A percentile compares a stretch with the other conserved stretches of the same genome.
phyloP scores from a whole-genome alignment of 1,140 invertebrate genomes.

The Phenacoccus solenopsis region DNA sequence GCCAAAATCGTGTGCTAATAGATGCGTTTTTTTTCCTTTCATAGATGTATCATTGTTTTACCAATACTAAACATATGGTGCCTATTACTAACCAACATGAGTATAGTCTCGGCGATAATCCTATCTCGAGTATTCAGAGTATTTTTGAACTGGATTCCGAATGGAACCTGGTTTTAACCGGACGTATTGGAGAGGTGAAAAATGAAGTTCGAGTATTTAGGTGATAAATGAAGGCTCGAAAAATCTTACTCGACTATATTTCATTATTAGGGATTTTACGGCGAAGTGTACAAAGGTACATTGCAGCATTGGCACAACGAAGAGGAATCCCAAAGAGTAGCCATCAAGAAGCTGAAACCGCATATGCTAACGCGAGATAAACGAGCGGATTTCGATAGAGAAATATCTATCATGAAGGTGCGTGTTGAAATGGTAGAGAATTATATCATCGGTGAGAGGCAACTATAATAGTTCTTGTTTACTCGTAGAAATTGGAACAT shows the following conservation, averaged over 20 bases:
- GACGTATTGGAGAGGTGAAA: constrained; percentile 28
- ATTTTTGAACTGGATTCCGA: constrained; percentile 39
- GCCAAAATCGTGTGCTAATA: too few species aligned
- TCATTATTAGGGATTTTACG: constrained; percentile 49
- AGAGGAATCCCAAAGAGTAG: constrained; percentile 43
- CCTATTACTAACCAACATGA: neutral
- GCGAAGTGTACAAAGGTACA: constrained; percentile 51
- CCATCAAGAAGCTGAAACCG: constrained; percentile 55
- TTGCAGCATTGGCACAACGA: constrained; percentile 39
- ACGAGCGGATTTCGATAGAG: constrained; percentile 47
- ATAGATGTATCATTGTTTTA: too few species aligned
- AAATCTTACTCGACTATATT: too few species aligned
- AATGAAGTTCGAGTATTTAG: too few species aligned
- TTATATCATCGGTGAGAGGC: neutral
- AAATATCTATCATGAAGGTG: constrained; percentile 66
- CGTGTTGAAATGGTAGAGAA: neutral
- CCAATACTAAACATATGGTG: too few species aligned
- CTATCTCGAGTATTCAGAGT: constrained; percentile 33
- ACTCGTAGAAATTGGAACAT: constrained; percentile 55
- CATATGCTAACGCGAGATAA: constrained; percentile 30
- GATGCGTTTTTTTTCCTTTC: too few species aligned
- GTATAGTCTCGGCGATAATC: neutral
- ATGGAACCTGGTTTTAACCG: constrained; percentile 44
- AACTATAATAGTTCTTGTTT: constrained; percentile 21
- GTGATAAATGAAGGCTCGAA: neutral